These are phyloP conservation scores for Agrenia bidenticulata DNA, from an alignment of 2,888 invertebrate genomes.

Conservation along the genomic window DNA sequence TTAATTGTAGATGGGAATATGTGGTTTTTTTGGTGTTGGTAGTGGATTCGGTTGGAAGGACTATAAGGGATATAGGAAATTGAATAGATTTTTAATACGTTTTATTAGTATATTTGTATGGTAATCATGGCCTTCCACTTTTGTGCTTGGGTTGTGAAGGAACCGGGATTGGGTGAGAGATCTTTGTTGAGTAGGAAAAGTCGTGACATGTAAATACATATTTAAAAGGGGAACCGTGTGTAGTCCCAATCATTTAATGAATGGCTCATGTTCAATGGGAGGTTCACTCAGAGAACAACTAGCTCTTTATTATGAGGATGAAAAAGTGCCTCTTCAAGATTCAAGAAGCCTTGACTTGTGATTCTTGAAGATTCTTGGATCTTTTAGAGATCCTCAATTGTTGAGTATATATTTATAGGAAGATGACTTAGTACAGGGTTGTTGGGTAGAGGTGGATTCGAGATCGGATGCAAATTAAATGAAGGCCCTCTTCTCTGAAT, in stretches of 20 bases:
- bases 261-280: conserved; percentile 17
- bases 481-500: background rate
- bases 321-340: background rate
- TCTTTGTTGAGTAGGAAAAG: conserved; percentile 1
- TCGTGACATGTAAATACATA: conserved; percentile 21
- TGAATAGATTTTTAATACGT: conserved; percentile 5
- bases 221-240: conserved; percentile 18
- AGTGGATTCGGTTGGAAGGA: background rate
- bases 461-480: no score
- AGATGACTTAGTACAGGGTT: no score
- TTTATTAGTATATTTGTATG: background rate
- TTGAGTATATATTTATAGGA: no score
- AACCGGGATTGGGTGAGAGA: conserved; percentile 16
- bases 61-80: background rate
- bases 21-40: background rate
- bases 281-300: conserved; percentile 1
- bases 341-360: no score
- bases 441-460: no score
- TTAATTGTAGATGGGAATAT: no score
- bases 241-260: conserved; percentile 21
- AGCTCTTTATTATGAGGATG: background rate
- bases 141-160: conserved; percentile 7
- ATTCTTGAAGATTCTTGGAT: no score
- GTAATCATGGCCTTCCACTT: conserved; percentile 13
- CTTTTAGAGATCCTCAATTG: no score